Evolutionary conservation across 2,113 vertebrate genomes (phyloP).

Genomic region (Callospermophilus lateralis): DNA sequence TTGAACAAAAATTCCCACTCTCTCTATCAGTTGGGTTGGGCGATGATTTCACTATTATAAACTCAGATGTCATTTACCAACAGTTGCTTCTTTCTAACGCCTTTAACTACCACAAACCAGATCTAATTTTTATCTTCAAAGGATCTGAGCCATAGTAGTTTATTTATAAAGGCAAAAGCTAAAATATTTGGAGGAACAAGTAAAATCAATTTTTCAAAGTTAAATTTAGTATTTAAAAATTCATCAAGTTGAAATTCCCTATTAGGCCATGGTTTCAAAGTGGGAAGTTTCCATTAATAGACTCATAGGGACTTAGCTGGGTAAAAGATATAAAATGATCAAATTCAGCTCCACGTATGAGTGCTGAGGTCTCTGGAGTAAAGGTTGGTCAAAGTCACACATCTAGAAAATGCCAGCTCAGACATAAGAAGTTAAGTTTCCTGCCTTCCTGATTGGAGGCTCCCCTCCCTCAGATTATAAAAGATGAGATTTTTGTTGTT

Average conservation of each 20-base stretch:
- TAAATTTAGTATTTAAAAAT: slow-evolving; percentile 3
- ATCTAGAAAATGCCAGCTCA: not conserved
- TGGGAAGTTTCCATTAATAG: not conserved
- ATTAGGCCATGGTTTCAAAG: not conserved
- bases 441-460: not conserved
- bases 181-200: not conserved
- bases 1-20: not conserved
- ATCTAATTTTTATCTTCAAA: not conserved
- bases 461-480: not conserved
- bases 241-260: not conserved
- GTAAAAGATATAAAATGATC: not conserved
- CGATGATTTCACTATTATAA: not conserved
- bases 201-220: slow-evolving; percentile 25
- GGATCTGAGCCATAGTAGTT: not conserved
- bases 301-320: not conserved
- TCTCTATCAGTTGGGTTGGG: not conserved
- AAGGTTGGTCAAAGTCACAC: not conserved
- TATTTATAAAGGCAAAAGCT: not conserved
- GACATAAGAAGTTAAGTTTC: not conserved
- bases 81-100: not conserved
- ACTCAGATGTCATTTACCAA: not conserved
- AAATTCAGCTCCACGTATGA: not conserved
- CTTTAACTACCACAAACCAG: not conserved
- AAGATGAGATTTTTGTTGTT: not conserved
- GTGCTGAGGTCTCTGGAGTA: not conserved